These are phyloP conservation scores for Drosophila merina DNA, from an alignment of 2,888 invertebrate species.

Conservation along the genomic window DNA sequence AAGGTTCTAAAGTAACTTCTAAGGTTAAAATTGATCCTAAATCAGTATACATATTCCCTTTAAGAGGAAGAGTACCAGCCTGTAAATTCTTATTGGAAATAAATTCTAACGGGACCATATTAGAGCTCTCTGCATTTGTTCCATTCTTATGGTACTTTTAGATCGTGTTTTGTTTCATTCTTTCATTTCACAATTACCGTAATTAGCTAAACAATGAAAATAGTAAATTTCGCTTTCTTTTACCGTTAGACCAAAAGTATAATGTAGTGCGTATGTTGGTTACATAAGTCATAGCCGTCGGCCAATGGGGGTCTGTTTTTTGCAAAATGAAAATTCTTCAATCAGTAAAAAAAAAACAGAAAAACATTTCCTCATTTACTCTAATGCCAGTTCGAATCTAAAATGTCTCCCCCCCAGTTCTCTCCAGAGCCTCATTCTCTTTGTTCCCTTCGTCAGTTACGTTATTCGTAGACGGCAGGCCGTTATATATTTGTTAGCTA, in stretches of 20 bases:
- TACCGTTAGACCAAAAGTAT: constrained; percentile 1
- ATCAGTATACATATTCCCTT: no score
- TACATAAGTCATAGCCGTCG: not conserved
- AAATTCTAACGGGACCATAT: not conserved
- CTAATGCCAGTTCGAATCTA: constrained; percentile 4
- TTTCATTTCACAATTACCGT: not conserved
- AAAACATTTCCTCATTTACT: constrained; percentile 5
- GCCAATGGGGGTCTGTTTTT: not conserved
- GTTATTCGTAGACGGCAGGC: constrained; percentile 4
- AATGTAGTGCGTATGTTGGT: not conserved
- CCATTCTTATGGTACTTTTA: no score
- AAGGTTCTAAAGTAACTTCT: no score
- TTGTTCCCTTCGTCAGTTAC: constrained; percentile 17
- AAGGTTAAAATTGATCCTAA: no score
- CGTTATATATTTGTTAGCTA: constrained; percentile 4
- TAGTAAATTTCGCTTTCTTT: not conserved
- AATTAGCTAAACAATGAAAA: no score
- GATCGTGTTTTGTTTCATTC: not conserved
- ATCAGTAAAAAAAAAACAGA: not conserved
- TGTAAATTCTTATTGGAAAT: not conserved
- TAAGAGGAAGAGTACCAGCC: not conserved
- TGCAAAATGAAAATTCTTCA: no score
- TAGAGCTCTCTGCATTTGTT: no score
- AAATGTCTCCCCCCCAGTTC: not conserved
- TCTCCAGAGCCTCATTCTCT: constrained; percentile 1